These are phyloP conservation scores for Puffinus mauretanicus DNA, from an alignment of 2,113 vertebrate genomes.

Conservation along the genomic window DNA sequence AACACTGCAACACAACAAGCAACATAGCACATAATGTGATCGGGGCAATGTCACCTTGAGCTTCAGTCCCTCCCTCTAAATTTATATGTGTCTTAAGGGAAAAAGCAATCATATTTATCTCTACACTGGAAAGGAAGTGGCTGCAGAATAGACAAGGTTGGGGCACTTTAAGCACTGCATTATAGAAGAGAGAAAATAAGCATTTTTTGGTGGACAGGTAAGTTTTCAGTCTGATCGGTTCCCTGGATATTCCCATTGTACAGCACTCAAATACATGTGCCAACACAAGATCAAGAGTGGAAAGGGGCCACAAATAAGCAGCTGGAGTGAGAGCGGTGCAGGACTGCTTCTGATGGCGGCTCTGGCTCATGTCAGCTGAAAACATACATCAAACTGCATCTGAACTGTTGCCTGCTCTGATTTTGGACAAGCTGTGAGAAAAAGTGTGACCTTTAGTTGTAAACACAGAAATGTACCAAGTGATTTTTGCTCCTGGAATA, in stretches of 20 bases:
- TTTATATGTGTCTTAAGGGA: not conserved
- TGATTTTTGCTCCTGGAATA: conserved; percentile 34
- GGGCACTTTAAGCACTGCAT: not conserved
- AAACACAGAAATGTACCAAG: conserved; percentile 30
- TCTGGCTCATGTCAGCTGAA: not conserved
- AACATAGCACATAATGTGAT: not conserved
- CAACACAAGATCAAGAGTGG: not conserved
- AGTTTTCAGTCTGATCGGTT: not conserved
- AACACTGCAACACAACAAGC: not conserved
- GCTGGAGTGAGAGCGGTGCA: not conserved
- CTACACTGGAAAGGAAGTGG: not conserved
- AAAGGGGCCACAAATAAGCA: not conserved
- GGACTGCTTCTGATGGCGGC: not conserved
- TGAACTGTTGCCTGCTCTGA: not conserved
- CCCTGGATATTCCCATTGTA: not conserved
- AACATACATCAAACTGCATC: not conserved
- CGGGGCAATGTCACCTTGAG: not conserved
- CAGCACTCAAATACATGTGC: not conserved
- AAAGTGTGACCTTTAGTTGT: not conserved
- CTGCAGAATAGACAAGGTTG: not conserved
- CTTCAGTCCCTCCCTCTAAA: not conserved
- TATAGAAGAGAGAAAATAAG: not conserved
- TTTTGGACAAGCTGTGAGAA: conserved; percentile 33
- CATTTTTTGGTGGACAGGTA: not conserved
- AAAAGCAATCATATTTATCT: not conserved